These are phyloP conservation scores for Chascanopsetta lugubris DNA, from an alignment of 2,113 vertebrate species.

Conservation along the genomic window DNA sequence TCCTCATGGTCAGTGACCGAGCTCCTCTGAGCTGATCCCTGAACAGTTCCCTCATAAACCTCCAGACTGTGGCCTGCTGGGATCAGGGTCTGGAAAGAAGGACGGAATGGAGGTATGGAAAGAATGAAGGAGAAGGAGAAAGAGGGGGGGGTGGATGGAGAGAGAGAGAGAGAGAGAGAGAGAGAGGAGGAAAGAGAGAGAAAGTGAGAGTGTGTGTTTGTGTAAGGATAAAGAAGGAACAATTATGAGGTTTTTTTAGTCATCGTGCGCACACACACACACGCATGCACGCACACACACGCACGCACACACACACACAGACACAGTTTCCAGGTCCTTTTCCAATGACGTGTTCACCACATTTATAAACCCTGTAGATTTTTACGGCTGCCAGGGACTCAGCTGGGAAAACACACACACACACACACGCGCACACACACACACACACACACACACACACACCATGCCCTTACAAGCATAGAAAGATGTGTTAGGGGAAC, in stretches of 20 bases:
- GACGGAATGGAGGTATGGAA: slow-evolving; percentile 35
- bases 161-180: background rate
- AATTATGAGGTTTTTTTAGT: slow-evolving; percentile 10
- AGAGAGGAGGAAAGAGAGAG: background rate
- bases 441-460: background rate
- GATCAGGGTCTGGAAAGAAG: slow-evolving; percentile 32
- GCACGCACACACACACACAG: slow-evolving; percentile 12
- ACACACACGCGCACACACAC: slow-evolving; percentile 1
- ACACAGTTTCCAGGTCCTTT: slow-evolving; percentile 27
- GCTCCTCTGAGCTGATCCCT: slow-evolving; percentile 15
- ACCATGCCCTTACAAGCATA: background rate
- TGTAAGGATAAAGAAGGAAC: slow-evolving; percentile 31
- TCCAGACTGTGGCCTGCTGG: background rate
- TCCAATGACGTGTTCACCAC: slow-evolving; percentile 19
- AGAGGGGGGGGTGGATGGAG: background rate
- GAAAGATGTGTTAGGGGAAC: too few species aligned
- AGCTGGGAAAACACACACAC: background rate
- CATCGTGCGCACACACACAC: background rate
- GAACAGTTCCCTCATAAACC: slow-evolving; percentile 1
- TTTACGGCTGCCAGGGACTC: slow-evolving; percentile 1
- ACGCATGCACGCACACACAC: background rate
- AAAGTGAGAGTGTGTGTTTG: background rate
- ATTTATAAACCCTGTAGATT: slow-evolving; percentile 1
- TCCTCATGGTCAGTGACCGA: background rate
- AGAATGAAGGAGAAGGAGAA: slow-evolving; percentile 22